Base-by-base conservation (phyloP, 1,140 invertebrate species). In the Choristoneura fumiferana region DNA sequence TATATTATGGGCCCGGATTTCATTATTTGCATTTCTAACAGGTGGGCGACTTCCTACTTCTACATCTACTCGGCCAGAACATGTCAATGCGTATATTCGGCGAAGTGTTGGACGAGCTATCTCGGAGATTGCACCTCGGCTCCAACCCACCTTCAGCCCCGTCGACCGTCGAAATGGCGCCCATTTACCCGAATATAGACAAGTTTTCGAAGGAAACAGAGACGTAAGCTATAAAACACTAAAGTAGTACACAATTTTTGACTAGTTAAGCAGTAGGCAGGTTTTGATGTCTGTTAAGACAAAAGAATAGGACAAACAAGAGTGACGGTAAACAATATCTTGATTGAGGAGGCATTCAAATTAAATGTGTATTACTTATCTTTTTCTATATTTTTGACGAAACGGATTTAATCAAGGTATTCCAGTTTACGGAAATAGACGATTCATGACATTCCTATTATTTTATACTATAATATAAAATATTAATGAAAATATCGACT, bases 61-160 rank as follows among this genome's bases (percentile, higher is more conserved):
- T 97, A 33, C 95, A 96, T 73, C 84, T 97, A 34, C 84, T 97
- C 8, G 95, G 95, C 18, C 95, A 97, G 78, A 97, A 97, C 80
- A 92, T 97, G 89, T 96, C 95, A 73, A 90, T 95, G 71, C 91
- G 94, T 88, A 91, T 94, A 14, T 96, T 95, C 81, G 93, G 92
- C 34, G 95, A 96, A 71, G 92, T 96, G 56, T 72, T 97, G 66
- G 90, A 92, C 57, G 90, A 93, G 65, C 78, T 94, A 37, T 90
- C 90, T 5, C 91, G 92, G 65, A 90, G 92, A 49, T 82, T 95
- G 17, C 94, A 94, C 57, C 84, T 94, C 36, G 92, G 92, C 4
- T 95, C 94, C 49, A 93, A 94, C 76, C 92, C 93, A 60, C 95
- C 95, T 0, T 96, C 95, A 0, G 95, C 95, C 4, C 95, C 95